Conservation (phyloP, 2,797 vertebrate genomes). For the Apogon hyalosoma region DNA sequence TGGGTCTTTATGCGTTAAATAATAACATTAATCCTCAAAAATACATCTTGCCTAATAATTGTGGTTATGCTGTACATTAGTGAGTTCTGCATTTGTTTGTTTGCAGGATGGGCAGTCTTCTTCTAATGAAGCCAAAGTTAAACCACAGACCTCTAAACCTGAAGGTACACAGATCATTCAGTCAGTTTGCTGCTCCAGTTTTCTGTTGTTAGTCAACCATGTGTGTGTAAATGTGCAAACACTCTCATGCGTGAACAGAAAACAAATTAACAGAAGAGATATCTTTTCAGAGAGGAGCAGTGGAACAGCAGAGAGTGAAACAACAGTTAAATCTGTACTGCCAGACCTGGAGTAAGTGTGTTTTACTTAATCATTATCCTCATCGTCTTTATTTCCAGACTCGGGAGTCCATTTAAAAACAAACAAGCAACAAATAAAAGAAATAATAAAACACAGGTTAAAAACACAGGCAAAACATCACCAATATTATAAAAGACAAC, state of each 20-base stretch:
- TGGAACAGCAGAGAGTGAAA: conserved; percentile 8
- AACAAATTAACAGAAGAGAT: neutral
- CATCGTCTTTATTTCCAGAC: too few species aligned
- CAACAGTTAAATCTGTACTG: conserved; percentile 11
- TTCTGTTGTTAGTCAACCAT: neutral
- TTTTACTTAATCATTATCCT: too few species aligned
- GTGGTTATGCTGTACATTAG: neutral
- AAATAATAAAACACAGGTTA: too few species aligned
- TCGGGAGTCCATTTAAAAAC: too few species aligned
- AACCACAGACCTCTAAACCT: conserved; percentile 7
- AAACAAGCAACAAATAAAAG: too few species aligned
- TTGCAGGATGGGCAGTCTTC: conserved; percentile 43
- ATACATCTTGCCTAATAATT: too few species aligned
- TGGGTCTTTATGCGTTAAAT: too few species aligned
- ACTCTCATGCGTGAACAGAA: neutral
- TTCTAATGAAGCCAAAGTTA: conserved; percentile 33
- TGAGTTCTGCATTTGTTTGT: neutral
- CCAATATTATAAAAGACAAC: too few species aligned
- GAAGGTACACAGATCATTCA: conserved; percentile 40
- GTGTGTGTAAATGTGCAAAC: neutral
- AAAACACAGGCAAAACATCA: too few species aligned
- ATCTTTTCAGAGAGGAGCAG: conserved; percentile 51
- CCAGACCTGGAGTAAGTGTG: neutral
- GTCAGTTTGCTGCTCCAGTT: neutral
- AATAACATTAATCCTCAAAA: too few species aligned